Evolutionary conservation across 2,888 invertebrate genomes (phyloP), one percentile per base, ranked within the genome.

Genomic region (Cryptophagus acutangulus): DNA sequence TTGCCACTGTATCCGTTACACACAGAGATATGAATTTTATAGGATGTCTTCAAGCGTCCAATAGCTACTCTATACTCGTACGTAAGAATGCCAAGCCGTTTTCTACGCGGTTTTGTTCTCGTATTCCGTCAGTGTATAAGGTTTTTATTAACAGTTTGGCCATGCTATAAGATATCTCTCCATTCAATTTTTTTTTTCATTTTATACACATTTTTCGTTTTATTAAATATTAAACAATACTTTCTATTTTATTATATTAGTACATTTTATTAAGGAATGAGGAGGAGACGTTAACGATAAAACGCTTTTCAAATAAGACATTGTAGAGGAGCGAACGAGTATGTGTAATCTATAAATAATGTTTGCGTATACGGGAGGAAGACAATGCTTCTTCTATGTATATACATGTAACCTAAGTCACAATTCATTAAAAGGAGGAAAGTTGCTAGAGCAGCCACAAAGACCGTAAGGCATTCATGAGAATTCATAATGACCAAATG

Each of bases 1-100:
- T 31, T 31, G n/a, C 31, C 13, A 8, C 31, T 31, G 31, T 31
- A 31, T 31, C 31, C 31, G 31, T 31, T 31, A 31, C 31, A 31
- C 31, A 31, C 31, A 31, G 31, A 31, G 31, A 31, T 31, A 31
- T 31, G 31, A 31, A 31, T 31, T 31, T 31, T 31, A 31, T 31
- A 31, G 9, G 31, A 31, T 31, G 31, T 31, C 31, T 31, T 31
- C 15, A 31, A 31, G 31, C 31, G 31, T 31, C 31, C 31, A 31
- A 31, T 31, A 14, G 31, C 16, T 31, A n/a, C n/a, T 26, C n/a
- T 26, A 26, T 12, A 26, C 5, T n/a, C 10, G 3, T 20, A 20
- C 9, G 12, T 28, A 15, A 10, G 15, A 8, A 31, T 31, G n/a
- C 31, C 31, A 31, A 15, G 16, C 12, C 31, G 16, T n/a, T n/a